Conservation (phyloP, 64 coral and sea anemone genomes). For the Porites lutea region DNA sequence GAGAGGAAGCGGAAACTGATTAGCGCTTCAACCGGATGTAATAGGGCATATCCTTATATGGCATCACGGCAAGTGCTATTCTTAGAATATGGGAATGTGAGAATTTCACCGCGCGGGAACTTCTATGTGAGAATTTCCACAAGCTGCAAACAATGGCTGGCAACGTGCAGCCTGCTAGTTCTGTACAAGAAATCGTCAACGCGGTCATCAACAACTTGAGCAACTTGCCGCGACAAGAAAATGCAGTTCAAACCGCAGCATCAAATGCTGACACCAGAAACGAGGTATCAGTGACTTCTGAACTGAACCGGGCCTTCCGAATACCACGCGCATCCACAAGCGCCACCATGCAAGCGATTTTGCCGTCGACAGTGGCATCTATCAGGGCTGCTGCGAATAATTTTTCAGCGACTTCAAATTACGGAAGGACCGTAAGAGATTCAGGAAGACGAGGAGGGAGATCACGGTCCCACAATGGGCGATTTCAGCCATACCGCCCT, state of each 20-base stretch:
- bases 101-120: not conserved
- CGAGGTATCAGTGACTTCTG: constrained; percentile 1
- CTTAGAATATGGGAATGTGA: not conserved
- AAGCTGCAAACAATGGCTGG: not conserved
- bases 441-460: constrained; percentile 10
- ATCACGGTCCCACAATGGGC: constrained; percentile 4
- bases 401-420: constrained; percentile 13
- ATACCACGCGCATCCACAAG: not conserved
- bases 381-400: constrained; percentile 19
- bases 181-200: not conserved
- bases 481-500: not conserved
- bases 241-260: not conserved
- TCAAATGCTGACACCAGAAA: not conserved
- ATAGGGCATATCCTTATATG: not conserved
- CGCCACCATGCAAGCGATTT: not conserved
- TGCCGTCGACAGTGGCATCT: constrained; percentile 12
- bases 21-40: not conserved
- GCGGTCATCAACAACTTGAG: not conserved
- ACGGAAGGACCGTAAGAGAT: constrained; percentile 11
- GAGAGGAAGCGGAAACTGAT: constrained; percentile 5
- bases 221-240: not conserved
- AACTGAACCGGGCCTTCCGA: not conserved
- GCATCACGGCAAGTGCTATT: not conserved
- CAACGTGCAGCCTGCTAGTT: not conserved
- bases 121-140: constrained; percentile 4